A percentile compares a stretch with the other conserved stretches of the same genome.
Conservation (phyloP, 2,888 invertebrate species). For the Callyntrura guangdongensis region DNA sequence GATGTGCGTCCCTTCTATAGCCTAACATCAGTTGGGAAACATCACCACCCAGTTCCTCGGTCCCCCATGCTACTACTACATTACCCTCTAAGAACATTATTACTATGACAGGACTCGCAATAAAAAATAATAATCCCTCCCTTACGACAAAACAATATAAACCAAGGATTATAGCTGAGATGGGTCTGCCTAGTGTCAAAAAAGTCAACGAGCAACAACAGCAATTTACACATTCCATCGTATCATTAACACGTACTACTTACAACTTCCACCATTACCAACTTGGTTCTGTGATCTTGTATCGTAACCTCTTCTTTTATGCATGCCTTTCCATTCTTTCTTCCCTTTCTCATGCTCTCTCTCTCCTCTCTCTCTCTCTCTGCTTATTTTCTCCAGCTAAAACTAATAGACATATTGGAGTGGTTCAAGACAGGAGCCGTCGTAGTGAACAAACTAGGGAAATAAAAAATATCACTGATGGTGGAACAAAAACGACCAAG, state of each 20-base stretch:
- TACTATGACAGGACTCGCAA: constrained; percentile 30
- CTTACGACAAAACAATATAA: constrained; percentile 8
- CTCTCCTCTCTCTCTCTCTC: background rate
- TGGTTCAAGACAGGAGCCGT: background rate
- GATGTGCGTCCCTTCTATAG: background rate
- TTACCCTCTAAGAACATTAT: background rate
- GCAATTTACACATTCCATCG: constrained; percentile 47
- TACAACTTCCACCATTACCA: constrained; percentile 28
- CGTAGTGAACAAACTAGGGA: background rate
- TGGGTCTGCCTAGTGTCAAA: constrained; percentile 19
- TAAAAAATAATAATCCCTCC: constrained; percentile 38
- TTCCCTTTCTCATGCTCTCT: background rate
- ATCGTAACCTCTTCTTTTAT: constrained; percentile 10
- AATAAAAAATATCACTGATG: background rate
- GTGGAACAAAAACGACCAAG: background rate
- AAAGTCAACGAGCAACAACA: constrained; percentile 50
- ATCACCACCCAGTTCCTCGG: background rate
- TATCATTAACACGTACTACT: constrained; percentile 39
- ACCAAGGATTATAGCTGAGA: constrained; percentile 10
- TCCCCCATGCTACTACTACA: background rate
- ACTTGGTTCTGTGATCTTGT: constrained; percentile 16
- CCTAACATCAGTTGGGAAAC: background rate
- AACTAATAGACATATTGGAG: constrained; percentile 6
- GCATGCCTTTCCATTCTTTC: background rate
- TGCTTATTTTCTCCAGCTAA: constrained; percentile 13